These are phyloP conservation scores for Oryzias celebensis DNA, from an alignment of 2,113 vertebrate species.

Conservation along the genomic window DNA sequence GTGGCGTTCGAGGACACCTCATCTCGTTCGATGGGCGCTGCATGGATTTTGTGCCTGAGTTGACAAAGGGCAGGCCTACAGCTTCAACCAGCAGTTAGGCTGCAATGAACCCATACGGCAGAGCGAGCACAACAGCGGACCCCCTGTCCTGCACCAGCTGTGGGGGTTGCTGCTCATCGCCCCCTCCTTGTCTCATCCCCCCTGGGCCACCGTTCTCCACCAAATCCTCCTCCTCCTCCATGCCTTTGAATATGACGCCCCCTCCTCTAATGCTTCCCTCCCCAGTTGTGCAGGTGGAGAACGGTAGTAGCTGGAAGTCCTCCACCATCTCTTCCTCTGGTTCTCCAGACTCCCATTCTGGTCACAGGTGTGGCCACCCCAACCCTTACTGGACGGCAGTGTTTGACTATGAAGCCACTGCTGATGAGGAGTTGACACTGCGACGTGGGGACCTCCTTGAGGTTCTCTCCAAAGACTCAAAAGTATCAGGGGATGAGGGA, in stretches of 20 bases:
- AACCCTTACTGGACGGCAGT: conserved; percentile 86
- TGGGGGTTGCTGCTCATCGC: conserved; percentile 74
- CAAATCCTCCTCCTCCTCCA: conserved; percentile 50
- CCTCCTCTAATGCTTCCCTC: conserved; percentile 57
- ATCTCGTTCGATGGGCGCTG: conserved; percentile 71
- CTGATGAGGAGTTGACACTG: conserved; percentile 88
- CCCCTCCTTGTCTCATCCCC: conserved; percentile 62
- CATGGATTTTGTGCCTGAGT: conserved; percentile 74
- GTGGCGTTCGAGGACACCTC: conserved; percentile 56
- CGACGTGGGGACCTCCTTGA: conserved; percentile 85
- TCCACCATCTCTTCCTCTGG: conserved; percentile 67
- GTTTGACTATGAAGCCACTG: conserved; percentile 89
- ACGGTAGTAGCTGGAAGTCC: conserved; percentile 79
- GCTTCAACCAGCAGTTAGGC: conserved; percentile 58
- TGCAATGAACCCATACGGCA: conserved; percentile 77
- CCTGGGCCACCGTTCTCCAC: conserved; percentile 48
- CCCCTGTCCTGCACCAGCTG: conserved; percentile 76
- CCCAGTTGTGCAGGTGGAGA: conserved; percentile 65
- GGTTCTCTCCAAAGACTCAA: conserved; percentile 89
- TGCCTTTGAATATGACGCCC: conserved; percentile 60
- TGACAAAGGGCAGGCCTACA: conserved; percentile 69
- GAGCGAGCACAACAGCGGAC: conserved; percentile 61
- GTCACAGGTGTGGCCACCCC: conserved; percentile 52
- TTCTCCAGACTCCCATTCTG: conserved; percentile 72
- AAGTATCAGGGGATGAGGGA: conserved; percentile 89